phyloP scores from a whole-genome alignment of 2,888 invertebrate species.

The Rhagium mordax region DNA sequence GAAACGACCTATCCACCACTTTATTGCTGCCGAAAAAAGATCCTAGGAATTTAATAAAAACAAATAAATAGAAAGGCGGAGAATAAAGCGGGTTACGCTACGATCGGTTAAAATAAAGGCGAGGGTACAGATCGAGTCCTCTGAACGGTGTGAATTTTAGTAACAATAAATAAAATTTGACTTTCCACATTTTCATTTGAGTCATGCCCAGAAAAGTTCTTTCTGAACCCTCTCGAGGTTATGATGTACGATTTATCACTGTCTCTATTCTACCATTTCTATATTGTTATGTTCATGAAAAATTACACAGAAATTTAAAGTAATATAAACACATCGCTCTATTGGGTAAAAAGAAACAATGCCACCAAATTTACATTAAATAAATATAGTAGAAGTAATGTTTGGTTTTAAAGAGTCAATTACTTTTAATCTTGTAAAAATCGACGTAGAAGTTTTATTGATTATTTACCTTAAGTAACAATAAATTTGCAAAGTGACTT shows the following conservation, averaged over 20 bases:
- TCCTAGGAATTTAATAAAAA: constrained; percentile 31
- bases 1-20: constrained; percentile 2
- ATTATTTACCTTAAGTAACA: too few species aligned
- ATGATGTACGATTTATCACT: background rate
- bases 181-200: background rate
- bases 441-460: too few species aligned
- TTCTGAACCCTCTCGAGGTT: background rate
- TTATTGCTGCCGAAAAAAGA: constrained; percentile 17
- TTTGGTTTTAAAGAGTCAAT: too few species aligned
- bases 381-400: too few species aligned
- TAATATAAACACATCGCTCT: background rate
- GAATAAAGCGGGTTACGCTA: background rate
- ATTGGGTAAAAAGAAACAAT: background rate
- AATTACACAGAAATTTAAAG: background rate
- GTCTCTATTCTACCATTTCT: background rate
- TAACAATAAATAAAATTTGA: constrained; percentile 5
- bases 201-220: background rate
- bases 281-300: background rate
- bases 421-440: too few species aligned
- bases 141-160: constrained; percentile 5
- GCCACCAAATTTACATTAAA: too few species aligned
- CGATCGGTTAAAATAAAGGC: background rate
- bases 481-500: too few species aligned
- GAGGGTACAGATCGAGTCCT: background rate
- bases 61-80: constrained; percentile 12